A percentile compares a stretch with the other conserved stretches of the same genome.
phyloP scores from a whole-genome alignment of 2,888 invertebrate species.

The Vanessa cardui region DNA sequence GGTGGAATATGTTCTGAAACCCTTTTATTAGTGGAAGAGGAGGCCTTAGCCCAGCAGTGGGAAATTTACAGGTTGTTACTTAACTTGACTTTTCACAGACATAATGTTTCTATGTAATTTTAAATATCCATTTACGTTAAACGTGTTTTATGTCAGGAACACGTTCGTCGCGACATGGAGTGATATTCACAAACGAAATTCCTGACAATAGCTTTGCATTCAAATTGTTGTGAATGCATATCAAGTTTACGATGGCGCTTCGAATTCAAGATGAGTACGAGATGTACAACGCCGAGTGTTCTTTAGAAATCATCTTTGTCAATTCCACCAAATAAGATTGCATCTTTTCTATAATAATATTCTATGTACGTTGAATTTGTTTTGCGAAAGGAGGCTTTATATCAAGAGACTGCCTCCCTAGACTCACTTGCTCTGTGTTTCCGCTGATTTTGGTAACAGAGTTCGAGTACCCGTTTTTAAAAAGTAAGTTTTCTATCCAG shows the following conservation, averaged over 20 bases:
- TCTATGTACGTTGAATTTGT: neutral
- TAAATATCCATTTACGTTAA: slow-evolving; percentile 7
- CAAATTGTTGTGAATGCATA: slow-evolving; percentile 40
- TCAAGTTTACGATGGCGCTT: slow-evolving; percentile 34
- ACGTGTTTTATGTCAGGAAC: slow-evolving; percentile 21
- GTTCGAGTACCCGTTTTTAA: no score
- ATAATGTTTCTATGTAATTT: neutral
- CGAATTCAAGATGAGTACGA: slow-evolving; percentile 35
- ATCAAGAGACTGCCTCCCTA: no score
- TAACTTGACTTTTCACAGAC: no score
- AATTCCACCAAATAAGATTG: slow-evolving; percentile 12
- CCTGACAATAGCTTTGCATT: slow-evolving; percentile 37
- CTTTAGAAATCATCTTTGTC: slow-evolving; percentile 20
- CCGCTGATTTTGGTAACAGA: no score
- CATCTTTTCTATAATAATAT: slow-evolving; percentile 1
- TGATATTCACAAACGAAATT: slow-evolving; percentile 31
- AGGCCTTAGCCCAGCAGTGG: no score
- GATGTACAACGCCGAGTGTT: slow-evolving; percentile 23
- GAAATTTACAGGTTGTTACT: no score
- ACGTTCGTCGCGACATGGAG: slow-evolving; percentile 12
- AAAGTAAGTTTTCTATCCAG: no score
- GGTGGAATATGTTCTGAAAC: no score
- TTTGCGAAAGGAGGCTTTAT: neutral
- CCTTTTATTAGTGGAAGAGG: no score
- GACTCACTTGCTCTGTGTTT: no score